phyloP scores from a whole-genome alignment of 2,888 invertebrate genomes.

The Cinara cedri region DNA sequence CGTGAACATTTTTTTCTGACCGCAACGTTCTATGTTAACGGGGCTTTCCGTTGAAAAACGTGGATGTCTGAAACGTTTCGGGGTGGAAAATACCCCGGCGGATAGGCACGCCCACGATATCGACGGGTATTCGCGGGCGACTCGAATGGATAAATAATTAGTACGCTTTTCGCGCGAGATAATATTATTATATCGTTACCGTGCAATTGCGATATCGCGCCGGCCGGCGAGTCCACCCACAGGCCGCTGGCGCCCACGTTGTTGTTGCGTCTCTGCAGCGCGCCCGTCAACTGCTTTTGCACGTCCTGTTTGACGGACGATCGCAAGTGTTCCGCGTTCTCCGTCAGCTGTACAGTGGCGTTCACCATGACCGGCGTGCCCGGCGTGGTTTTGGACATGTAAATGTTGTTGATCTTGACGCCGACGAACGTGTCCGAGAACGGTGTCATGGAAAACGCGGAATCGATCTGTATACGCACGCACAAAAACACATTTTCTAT shows the following conservation, averaged over 20 bases:
- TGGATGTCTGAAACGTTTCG: too few species aligned
- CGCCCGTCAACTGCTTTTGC: conserved; percentile 82
- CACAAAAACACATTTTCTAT: too few species aligned
- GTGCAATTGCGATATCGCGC: conserved; percentile 76
- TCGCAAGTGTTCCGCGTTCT: conserved; percentile 69
- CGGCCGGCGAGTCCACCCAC: conserved; percentile 82
- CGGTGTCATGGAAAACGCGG: conserved; percentile 90
- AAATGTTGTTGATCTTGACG: conserved; percentile 79
- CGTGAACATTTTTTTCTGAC: too few species aligned
- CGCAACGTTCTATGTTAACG: too few species aligned
- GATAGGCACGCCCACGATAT: too few species aligned
- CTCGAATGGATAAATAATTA: too few species aligned
- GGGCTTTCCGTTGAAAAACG: too few species aligned
- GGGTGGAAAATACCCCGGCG: too few species aligned
- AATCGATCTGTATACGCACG: conserved; percentile 73
- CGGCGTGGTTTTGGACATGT: conserved; percentile 65
- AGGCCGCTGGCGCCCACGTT: conserved; percentile 87
- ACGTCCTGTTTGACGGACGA: conserved; percentile 73
- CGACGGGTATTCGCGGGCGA: too few species aligned
- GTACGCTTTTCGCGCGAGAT: too few species aligned
- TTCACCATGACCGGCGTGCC: conserved; percentile 75
- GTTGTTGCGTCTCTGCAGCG: conserved; percentile 81
- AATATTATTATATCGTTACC: conserved; percentile 68
- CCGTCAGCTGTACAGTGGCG: conserved; percentile 80
- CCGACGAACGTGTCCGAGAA: conserved; percentile 86